Base-by-base conservation (phyloP, 2,888 invertebrate species). In the Galeopsomyia nigrocyanea region DNA sequence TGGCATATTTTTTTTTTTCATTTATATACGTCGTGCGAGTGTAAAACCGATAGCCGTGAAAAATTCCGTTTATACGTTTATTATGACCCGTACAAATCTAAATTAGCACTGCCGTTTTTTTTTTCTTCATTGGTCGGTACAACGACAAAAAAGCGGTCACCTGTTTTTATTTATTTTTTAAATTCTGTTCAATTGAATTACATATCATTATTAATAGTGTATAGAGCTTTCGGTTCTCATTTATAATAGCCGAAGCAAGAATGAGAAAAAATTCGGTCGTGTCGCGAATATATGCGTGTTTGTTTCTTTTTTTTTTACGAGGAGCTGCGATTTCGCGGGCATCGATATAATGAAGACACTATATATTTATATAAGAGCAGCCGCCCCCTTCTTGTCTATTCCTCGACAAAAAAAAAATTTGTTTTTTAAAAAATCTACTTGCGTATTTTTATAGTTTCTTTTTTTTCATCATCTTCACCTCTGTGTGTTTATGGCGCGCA, bases 1-100 rank as follows among this genome's bases (percentile, higher is more conserved):
- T 92, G 92, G 92, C 92, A 92, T n/a, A n/a, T n/a, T 92, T 91
- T 26, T 26, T 26, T 26, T 26, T 26, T 26, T 91, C 87, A 88
- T 88, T 26, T 26, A 26, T 87, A 87, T 22, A 55, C 50, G 50
- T 17, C 17, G 31, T 51, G 21, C 47, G 47, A 51, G 19, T 14
- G 51, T 26, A 64, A 13, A 10, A 49, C 69, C 57, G 19, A 61
- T 55, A 22, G 53, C 7, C 13, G 56, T 39, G 65, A 66, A 51
- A 47, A 61, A 39, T 39, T n/a, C 39, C 26, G 39, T 39, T 39
- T 39, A 39, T 39, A 39, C 39, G 39, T 39, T 39, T 39, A 10
- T 39, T 39, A 39, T 10, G 39, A 39, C 10, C 39, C 39, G 39
- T 39, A 39, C 39, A 39, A 39, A 39, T 39, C 39, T 39, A 39